These are phyloP conservation scores for Thereva unica DNA, from an alignment of 2,888 invertebrate species.

Conservation along the genomic window DNA sequence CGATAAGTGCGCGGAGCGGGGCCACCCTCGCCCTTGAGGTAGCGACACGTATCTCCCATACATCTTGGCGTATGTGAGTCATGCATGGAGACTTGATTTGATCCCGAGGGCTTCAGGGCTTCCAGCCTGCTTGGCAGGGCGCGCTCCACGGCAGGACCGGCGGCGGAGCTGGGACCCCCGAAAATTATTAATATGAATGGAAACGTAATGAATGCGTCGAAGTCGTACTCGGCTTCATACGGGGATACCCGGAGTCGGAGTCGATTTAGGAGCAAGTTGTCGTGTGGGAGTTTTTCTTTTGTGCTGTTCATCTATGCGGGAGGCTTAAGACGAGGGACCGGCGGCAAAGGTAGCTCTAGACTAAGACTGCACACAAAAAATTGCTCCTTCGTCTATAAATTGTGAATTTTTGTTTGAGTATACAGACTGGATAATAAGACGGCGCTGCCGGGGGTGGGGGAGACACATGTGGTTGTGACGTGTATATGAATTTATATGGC, in stretches of 20 bases:
- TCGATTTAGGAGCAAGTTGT: slow-evolving; percentile 34
- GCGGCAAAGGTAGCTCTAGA: slow-evolving; percentile 17
- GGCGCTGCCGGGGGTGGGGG: slow-evolving; percentile 5
- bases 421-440: slow-evolving; percentile 41
- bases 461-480: slow-evolving; percentile 42
- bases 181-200: slow-evolving; percentile 40
- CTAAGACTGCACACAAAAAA: slow-evolving; percentile 37
- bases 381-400: slow-evolving; percentile 42
- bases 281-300: slow-evolving; percentile 36
- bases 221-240: slow-evolving; percentile 29
- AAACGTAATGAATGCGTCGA: slow-evolving; percentile 12
- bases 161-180: slow-evolving; percentile 35
- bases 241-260: slow-evolving; percentile 9
- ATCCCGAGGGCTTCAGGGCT: slow-evolving; percentile 33
- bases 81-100: slow-evolving; percentile 41
- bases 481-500: slow-evolving; percentile 42
- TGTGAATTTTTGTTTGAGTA: slow-evolving; percentile 41
- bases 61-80: slow-evolving; percentile 40
- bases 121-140: slow-evolving; percentile 17
- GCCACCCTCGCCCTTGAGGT: slow-evolving; percentile 10
- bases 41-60: slow-evolving; percentile 37
- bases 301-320: slow-evolving; percentile 33
- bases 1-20: slow-evolving; percentile 6
- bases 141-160: slow-evolving; percentile 15
- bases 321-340: slow-evolving; percentile 2